These are phyloP conservation scores for Thereva unica DNA, from an alignment of 2,888 invertebrate genomes.

Conservation along the genomic window DNA sequence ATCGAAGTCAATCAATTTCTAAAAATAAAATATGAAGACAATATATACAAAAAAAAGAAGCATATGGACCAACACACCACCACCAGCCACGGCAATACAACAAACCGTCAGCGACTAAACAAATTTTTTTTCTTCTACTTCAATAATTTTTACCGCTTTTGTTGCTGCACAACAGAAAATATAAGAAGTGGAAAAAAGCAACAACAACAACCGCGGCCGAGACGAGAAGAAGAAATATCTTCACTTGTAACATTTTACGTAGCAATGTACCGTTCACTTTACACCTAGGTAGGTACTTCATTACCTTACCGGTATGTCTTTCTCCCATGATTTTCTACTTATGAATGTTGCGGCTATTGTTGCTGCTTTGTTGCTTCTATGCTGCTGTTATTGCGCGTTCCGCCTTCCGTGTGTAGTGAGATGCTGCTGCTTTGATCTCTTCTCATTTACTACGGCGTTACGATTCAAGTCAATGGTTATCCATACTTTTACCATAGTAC, in stretches of 20 bases:
- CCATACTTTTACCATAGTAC: no score
- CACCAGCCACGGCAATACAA: no score
- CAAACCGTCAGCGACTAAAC: no score
- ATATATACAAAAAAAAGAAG: conserved; percentile 6
- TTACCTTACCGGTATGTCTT: conserved; percentile 20
- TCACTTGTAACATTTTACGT: conserved; percentile 29
- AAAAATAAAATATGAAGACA: conserved; percentile 30
- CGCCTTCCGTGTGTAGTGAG: conserved; percentile 7
- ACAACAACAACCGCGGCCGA: no score
- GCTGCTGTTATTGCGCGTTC: conserved; percentile 10
- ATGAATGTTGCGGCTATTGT: conserved; percentile 29
- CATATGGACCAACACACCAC: no score
- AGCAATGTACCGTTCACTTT: conserved; percentile 35
- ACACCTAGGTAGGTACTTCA: conserved; percentile 28
- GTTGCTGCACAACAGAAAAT: no score
- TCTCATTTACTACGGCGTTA: no score
- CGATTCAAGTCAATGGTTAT: no score
- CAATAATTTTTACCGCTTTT: no score
- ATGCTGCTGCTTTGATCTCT: conserved; percentile 2
- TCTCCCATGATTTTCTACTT: conserved; percentile 32
- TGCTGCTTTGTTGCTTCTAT: conserved; percentile 3
- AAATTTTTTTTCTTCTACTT: no score
- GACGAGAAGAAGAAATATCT: background rate
- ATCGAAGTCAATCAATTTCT: conserved; percentile 36
- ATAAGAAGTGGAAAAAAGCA: no score